phyloP scores from a whole-genome alignment of 2,888 invertebrate species.

The Sesia apiformis region DNA sequence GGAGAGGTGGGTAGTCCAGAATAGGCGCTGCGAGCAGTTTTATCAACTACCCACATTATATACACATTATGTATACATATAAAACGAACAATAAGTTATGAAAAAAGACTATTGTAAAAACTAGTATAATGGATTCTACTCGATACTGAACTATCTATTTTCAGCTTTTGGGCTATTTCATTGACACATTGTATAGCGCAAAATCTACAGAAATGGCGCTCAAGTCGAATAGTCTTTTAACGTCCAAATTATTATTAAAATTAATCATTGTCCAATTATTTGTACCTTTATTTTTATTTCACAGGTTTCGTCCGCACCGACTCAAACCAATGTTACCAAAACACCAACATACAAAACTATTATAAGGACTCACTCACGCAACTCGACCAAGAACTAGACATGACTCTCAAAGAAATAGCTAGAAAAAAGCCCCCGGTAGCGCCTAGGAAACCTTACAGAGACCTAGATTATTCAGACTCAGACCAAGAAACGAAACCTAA shows the following conservation, averaged over 20 bases:
- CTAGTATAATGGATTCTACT: too few species aligned
- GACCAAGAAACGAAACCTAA: slow-evolving; percentile 60
- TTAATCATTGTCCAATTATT: not conserved
- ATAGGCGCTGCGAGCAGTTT: too few species aligned
- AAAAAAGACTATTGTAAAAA: too few species aligned
- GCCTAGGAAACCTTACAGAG: slow-evolving; percentile 74
- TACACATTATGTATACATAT: too few species aligned
- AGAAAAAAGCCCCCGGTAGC: slow-evolving; percentile 79
- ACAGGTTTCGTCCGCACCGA: slow-evolving; percentile 45
- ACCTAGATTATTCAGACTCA: slow-evolving; percentile 63
- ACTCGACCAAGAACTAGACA: slow-evolving; percentile 59
- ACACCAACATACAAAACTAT: slow-evolving; percentile 31
- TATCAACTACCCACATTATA: too few species aligned
- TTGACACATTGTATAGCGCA: too few species aligned
- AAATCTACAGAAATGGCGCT: too few species aligned
- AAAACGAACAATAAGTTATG: too few species aligned
- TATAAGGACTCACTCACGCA: slow-evolving; percentile 56
- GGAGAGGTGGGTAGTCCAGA: too few species aligned
- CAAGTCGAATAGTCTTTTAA: not conserved
- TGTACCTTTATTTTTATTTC: not conserved
- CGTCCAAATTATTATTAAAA: too few species aligned
- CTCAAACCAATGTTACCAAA: slow-evolving; percentile 47
- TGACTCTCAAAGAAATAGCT: slow-evolving; percentile 62
- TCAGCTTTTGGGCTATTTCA: too few species aligned
- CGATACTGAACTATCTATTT: too few species aligned